Base-by-base conservation (phyloP, 2,888 invertebrate genomes). In the Dastarcus helophoroides region DNA sequence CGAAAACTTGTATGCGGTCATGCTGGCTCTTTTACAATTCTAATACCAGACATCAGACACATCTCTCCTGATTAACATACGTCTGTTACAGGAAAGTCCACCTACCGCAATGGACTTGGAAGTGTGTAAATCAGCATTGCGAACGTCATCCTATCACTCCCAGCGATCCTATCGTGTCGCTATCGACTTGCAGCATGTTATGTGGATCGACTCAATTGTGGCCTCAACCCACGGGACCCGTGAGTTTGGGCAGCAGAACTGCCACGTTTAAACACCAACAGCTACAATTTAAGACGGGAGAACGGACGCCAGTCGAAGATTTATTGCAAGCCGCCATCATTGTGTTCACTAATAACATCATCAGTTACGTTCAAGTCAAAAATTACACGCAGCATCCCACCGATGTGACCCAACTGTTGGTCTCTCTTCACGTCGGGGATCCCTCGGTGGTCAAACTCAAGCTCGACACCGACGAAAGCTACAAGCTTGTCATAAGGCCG, bases 151-250 rank as follows among this genome's bases (percentile, higher is more conserved):
- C 59, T 15, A 51, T 51, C 24, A 58, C 64, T 36, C 63, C 60
- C 2, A 45, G 63, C 24, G 51, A 59, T 15, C 62, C 62, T 14
- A 47, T 61, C 3, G 55, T 58, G 12, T 76, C 79, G 4, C 64
- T 82, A 43, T 68, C 73, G 22, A 80, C 80, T 4, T 85, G 85
- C 62, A 76, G 77, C 48, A 82, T 85, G 71, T 67, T 79, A 9
- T 85, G 85, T 58, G 80, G 81, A 14, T 69, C 73, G 32, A 69
- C 71, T 14, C 76, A 81, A 44, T 67, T 84, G 14, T 85, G 84
- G 85, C 85, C 85, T 14, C 76, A 76, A 56, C 84, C 85, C 29
- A 82, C 81, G 2, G 77, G 78, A 1, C 73, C 73, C 34, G 70
- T 78, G 15, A 66, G 70, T 39, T 66, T 84, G 13, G 78, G 77